Conservation (phyloP, 2,888 invertebrate species). For the Troglohyphantes excavatus region DNA sequence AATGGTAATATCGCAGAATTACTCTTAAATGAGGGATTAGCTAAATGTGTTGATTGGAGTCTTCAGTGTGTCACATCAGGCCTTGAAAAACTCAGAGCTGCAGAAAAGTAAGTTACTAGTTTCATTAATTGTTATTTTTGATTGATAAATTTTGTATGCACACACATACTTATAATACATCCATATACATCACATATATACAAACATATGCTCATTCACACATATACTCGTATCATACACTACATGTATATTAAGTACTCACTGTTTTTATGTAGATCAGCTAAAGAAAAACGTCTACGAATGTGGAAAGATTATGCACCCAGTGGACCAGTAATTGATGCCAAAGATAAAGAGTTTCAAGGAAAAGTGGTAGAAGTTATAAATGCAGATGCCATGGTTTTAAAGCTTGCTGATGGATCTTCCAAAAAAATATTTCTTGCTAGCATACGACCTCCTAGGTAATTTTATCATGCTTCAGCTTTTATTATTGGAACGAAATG, state of each 20-base stretch:
- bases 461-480: constrained; percentile 81
- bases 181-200: too few relatives aligned
- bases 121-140: too few relatives aligned
- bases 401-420: constrained; percentile 90
- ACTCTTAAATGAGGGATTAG: constrained; percentile 93
- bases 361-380: constrained; percentile 94
- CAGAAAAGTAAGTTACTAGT: constrained; percentile 86
- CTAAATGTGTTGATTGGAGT: constrained; percentile 96
- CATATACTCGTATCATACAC: too few relatives aligned
- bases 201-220: too few relatives aligned
- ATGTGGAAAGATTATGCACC: constrained; percentile 96
- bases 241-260: not conserved
- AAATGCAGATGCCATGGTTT: constrained; percentile 95
- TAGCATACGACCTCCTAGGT: constrained; percentile 96
- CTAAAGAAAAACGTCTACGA: constrained; percentile 92
- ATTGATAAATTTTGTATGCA: too few relatives aligned
- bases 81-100: constrained; percentile 90
- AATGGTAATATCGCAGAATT: constrained; percentile 95
- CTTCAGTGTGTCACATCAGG: constrained; percentile 91
- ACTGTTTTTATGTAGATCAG: constrained; percentile 84
- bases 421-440: constrained; percentile 96
- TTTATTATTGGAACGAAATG: not conserved
- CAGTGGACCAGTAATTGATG: constrained; percentile 84
- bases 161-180: too few relatives aligned
- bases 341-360: constrained; percentile 91